phyloP scores from a whole-genome alignment of 2,113 vertebrate genomes.

The Alligator mississippiensis region DNA sequence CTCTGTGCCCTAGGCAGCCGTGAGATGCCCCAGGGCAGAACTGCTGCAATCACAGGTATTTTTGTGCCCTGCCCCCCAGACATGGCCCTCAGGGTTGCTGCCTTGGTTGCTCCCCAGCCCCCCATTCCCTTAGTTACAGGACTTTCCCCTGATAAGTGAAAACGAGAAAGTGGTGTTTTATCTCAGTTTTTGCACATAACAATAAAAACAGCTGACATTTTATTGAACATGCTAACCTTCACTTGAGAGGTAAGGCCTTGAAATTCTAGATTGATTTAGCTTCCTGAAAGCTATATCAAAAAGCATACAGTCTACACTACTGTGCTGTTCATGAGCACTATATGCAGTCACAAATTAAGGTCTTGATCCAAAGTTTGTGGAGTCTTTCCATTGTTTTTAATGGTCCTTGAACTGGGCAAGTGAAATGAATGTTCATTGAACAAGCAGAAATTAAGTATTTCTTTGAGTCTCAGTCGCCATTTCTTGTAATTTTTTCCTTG shows the following conservation, averaged over 20 bases:
- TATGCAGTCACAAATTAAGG: background rate
- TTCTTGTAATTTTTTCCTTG: background rate
- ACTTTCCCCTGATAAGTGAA: background rate
- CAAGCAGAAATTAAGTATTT: background rate
- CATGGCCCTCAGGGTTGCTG: too few relatives aligned
- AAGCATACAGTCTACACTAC: background rate
- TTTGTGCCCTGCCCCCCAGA: too few relatives aligned
- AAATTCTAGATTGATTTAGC: conserved; percentile 7
- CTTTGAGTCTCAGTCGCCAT: background rate
- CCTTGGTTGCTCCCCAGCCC: too few relatives aligned
- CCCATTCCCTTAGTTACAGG: too few relatives aligned
- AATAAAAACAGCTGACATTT: conserved; percentile 25
- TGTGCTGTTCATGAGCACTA: background rate
- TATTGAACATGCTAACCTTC: background rate
- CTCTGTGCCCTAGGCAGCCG: too few relatives aligned
- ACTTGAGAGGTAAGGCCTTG: background rate
- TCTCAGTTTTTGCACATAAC: background rate
- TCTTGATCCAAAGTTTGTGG: background rate
- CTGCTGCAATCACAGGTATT: too few relatives aligned
- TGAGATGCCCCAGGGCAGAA: too few relatives aligned
- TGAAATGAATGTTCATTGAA: background rate
- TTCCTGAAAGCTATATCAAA: background rate
- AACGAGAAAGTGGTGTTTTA: background rate
- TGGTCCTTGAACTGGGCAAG: background rate
- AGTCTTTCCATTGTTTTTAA: background rate